Base-by-base conservation (phyloP, 2,888 invertebrate species). In the Altica lythri region DNA sequence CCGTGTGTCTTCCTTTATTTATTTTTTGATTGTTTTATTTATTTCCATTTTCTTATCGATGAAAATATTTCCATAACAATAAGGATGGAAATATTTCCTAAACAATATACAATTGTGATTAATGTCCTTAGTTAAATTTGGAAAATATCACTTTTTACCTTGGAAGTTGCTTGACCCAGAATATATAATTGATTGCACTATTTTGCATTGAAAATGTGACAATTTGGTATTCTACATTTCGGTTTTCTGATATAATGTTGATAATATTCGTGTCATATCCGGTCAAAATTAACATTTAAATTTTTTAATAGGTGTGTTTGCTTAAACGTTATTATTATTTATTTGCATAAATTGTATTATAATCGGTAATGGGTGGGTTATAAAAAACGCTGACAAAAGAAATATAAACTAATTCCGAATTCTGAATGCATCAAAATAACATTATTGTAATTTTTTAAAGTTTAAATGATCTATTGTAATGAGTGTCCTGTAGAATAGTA, bases 251-350 rank as follows among this genome's bases (percentile, higher is more conserved):
- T 43, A 53, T 55, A 57, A 56, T 44, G 40, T 37, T 37, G 52
- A 59, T 53, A 52, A 55, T 60, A 62, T 64, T 61, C 58, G 52
- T 64, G 60, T 61, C 62, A 61, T 49, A 59, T 62, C 63, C 61
- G 53, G 55, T 48, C 13, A 48, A 50, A 53, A 57, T 55, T 53
- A 60, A 55, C 30, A 55, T 57, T 57, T 27, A 51, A 60, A 55
- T 52, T 60, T 55, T 59, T 55, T 59, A 61, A 63, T 65, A 63
- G 60, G 63, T 55, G 63, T 61, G 63, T 63, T 63, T 61, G 63
- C 30, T 45, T 46, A 34, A 56, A 59, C 60, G 61, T 53, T 61
- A 60, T 62, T 40, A 40, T 40, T 40, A 40, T 58, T 54, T 53
- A 61, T 52, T 54, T 43, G 51, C 54, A 59, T 61, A 58, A 32